These are phyloP conservation scores for Pterophyllum scalare DNA, from an alignment of 2,113 vertebrate genomes.

Conservation along the genomic window DNA sequence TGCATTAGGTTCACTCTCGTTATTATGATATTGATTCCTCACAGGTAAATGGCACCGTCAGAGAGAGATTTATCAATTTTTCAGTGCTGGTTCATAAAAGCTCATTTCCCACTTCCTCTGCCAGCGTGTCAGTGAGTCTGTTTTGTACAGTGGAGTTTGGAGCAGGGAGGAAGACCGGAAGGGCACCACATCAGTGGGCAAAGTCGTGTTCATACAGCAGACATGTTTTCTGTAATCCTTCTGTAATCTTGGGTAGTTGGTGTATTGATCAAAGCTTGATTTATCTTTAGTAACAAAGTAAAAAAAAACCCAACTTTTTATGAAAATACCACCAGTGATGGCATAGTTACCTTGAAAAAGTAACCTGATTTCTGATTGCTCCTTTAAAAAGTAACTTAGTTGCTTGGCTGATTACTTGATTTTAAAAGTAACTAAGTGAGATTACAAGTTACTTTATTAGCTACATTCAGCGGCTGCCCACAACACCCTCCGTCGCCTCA, in stretches of 20 bases:
- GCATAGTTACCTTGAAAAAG: too few species aligned
- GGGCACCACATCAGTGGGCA: not conserved
- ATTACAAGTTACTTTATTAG: too few species aligned
- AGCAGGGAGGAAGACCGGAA: not conserved
- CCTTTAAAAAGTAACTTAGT: too few species aligned
- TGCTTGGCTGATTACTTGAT: too few species aligned
- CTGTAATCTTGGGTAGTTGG: not conserved
- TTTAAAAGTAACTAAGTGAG: too few species aligned
- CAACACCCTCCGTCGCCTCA: too few species aligned
- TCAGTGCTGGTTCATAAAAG: constrained; percentile 69
- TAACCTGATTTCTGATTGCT: too few species aligned
- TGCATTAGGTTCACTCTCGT: constrained; percentile 72
- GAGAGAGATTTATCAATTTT: constrained; percentile 76
- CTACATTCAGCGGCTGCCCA: too few species aligned
- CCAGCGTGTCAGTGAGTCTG: constrained; percentile 40
- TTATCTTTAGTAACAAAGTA: not conserved
- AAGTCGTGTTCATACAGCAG: not conserved
- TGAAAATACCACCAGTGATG: not conserved
- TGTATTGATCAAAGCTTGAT: not conserved
- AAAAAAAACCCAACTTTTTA: not conserved
- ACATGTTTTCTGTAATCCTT: not conserved
- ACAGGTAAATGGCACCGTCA: constrained; percentile 70
- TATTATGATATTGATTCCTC: constrained; percentile 79
- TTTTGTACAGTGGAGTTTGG: not conserved
- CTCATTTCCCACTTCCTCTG: constrained; percentile 68